Percentiles rank a stretch among this genome's conserved stretches.
These are phyloP conservation scores for Serranus cabrilla DNA, from an alignment of 2,797 vertebrate species.

Conservation along the genomic window DNA sequence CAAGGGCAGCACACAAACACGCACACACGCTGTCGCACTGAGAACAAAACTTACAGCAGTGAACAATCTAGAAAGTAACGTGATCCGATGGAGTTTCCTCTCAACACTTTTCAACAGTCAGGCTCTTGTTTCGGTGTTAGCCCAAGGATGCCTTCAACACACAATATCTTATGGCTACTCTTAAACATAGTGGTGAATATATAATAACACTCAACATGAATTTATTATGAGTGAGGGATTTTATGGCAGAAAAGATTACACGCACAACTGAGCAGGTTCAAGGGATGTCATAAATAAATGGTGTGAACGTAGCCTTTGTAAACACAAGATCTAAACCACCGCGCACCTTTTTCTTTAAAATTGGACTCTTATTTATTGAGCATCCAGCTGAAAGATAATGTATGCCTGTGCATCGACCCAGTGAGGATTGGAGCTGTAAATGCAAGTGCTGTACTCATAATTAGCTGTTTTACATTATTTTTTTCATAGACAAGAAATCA, in stretches of 20 bases:
- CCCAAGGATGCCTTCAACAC: constrained; percentile 16
- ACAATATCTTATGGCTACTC: background rate
- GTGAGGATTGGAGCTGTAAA: constrained; percentile 4
- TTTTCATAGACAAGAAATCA: background rate
- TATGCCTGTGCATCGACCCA: constrained; percentile 1
- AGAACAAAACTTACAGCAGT: constrained; percentile 30
- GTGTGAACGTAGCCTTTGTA: background rate
- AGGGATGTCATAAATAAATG: background rate
- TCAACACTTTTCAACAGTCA: background rate
- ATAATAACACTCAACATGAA: background rate
- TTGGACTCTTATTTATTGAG: constrained; percentile 11
- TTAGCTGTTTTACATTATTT: constrained; percentile 18
- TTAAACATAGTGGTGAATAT: constrained; percentile 11
- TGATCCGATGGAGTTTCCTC: constrained; percentile 9
- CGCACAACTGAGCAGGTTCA: background rate
- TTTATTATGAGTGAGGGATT: constrained; percentile 4
- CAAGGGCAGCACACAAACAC: constrained; percentile 44
- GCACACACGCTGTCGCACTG: constrained; percentile 2
- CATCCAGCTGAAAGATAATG: background rate
- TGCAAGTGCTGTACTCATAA: background rate
- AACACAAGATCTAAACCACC: background rate
- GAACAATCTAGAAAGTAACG: constrained; percentile 31
- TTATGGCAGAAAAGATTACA: background rate
- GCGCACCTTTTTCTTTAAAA: background rate
- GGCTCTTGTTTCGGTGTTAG: constrained; percentile 1